Conservation (phyloP, 2,113 vertebrate species). For the Phycodurus eques region DNA sequence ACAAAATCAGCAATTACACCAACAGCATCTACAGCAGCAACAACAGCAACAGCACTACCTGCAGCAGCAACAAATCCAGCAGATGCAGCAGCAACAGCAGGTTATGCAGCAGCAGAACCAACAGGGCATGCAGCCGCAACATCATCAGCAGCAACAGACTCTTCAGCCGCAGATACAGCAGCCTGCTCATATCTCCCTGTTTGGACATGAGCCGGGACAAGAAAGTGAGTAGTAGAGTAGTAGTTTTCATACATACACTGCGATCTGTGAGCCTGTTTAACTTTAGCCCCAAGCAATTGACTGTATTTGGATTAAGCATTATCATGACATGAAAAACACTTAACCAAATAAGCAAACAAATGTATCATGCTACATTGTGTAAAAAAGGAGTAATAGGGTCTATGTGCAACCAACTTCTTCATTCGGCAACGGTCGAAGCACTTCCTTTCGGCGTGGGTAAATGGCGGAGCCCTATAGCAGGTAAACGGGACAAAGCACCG, state of each 20-base stretch:
- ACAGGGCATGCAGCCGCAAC: constrained; percentile 68
- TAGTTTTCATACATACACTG: neutral
- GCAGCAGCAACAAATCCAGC: constrained; percentile 62
- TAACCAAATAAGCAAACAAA: neutral
- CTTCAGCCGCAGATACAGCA: constrained; percentile 62
- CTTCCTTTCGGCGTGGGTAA: too few species aligned
- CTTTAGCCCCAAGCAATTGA: neutral
- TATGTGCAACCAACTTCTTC: too few species aligned
- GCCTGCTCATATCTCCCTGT: constrained; percentile 75
- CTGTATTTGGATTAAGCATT: neutral
- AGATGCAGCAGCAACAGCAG: constrained; percentile 74
- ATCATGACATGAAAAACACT: neutral
- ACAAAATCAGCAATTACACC: constrained; percentile 71
- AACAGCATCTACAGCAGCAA: constrained; percentile 73
- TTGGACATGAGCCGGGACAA: constrained; percentile 87
- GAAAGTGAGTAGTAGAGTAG: constrained; percentile 81
- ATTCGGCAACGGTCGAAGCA: too few species aligned
- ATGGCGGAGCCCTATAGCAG: too few species aligned
- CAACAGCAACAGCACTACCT: constrained; percentile 66
- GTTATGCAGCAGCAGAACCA: constrained; percentile 70
- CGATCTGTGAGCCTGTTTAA: neutral
- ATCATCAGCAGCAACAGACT: constrained; percentile 60
- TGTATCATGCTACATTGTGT: neutral
- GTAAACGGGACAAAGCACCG: too few species aligned
- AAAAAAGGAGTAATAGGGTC: neutral